Evolutionary conservation across 2,797 vertebrate species (phyloP).

Genomic region (Gymnothorax reevesii): DNA sequence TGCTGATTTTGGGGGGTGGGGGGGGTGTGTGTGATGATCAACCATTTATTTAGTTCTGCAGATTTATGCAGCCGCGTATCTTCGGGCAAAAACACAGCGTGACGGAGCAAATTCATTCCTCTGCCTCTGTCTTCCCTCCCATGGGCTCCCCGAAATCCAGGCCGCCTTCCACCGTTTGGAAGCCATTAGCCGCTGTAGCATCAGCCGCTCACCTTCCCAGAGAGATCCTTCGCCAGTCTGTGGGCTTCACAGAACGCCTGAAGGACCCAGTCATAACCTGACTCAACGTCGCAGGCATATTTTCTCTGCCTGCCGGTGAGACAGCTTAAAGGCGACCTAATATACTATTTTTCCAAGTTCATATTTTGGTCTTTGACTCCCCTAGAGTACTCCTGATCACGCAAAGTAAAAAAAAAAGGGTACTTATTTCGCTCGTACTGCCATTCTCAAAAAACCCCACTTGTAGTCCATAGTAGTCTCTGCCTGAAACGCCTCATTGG

Average conservation of each 20-base stretch:
- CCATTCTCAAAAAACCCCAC: too few species aligned
- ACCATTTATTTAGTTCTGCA: conserved; percentile 74
- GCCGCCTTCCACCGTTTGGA: conserved; percentile 66
- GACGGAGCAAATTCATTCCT: conserved; percentile 63
- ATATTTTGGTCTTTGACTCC: too few species aligned
- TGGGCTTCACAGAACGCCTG: conserved; percentile 62
- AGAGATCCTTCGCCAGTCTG: conserved; percentile 72
- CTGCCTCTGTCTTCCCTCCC: conserved; percentile 71
- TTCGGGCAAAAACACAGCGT: conserved; percentile 63
- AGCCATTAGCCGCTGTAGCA: conserved; percentile 75
- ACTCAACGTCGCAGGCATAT: conserved; percentile 67
- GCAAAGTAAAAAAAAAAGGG: too few species aligned
- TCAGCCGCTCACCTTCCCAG: conserved; percentile 71
- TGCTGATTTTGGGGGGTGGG: conserved; percentile 68
- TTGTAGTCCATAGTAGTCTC: too few species aligned
- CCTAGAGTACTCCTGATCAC: too few species aligned
- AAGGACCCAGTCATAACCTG: conserved; percentile 59
- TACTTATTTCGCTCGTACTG: too few species aligned
- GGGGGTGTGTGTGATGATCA: conserved; percentile 58
- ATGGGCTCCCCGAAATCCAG: conserved; percentile 65
- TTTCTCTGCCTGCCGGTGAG: background rate
- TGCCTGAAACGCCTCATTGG: too few species aligned
- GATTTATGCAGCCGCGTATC: conserved; percentile 66
- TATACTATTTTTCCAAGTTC: too few species aligned
- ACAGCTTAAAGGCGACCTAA: background rate